Evolutionary conservation across 1,140 invertebrate species (phyloP), one percentile per base, ranked within the genome.

Genomic region (Campoletis sonorensis): DNA sequence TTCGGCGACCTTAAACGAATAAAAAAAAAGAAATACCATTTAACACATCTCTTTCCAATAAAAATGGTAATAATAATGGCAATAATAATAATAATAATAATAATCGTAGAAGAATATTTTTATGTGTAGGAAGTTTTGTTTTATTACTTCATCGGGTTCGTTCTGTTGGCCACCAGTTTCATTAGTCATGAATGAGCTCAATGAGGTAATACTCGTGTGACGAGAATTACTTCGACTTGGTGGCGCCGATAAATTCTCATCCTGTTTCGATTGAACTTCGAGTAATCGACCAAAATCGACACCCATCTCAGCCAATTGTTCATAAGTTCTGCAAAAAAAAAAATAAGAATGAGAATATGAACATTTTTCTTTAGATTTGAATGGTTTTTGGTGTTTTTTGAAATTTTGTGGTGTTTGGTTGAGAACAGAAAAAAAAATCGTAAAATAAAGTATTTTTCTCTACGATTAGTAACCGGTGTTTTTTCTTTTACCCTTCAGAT

Each of bases 241-340:
- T 88, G 2, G 64, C 11, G 13, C 77, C 5, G 54, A 88, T 87
- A 58, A 78, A 86, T 77, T 92, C 86, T 92, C 92, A 68, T 92
- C 91, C 10, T 79, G 79, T 13, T 86, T 81, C 23, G 92, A 84
- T 71, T 92, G 89, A 26, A 88, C 90, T 49, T 93, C 92, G 16
- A 95, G 86, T 58, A 95, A 85, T 54, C 94, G 93, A 0, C 94
- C 94, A 84, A 96, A 96, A 84, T 95, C 94, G 76, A 95, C 91
- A 5, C 94, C 95, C 54, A 93, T 92, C 0, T 86, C 90, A 23
- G 92, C 86, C 10, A 96, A 87, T 81, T 94, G 93, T 26, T 93
- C 88, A 78, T 94, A 95, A 0, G 93, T 93, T 96, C 94, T 86
- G 96, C 95, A 82, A 98, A 88, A 94, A 54, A 97, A 89, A 83